Evolutionary conservation across 1,140 invertebrate species (phyloP).

Genomic region (Atta colombica): DNA sequence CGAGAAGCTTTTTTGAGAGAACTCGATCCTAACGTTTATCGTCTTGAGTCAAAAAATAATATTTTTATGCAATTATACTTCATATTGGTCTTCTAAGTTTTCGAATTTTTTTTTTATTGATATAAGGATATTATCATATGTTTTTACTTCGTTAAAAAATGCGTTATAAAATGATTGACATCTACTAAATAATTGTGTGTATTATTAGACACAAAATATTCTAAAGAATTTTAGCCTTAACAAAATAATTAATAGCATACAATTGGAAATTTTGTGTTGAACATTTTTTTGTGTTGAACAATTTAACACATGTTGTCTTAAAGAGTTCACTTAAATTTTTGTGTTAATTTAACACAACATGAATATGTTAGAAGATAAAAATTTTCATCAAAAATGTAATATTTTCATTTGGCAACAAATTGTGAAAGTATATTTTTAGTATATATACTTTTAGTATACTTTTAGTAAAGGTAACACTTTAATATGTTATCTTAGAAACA

Average conservation of each 20-base stretch:
- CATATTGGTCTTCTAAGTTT: neutral
- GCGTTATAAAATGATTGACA: neutral
- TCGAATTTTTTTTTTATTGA: neutral
- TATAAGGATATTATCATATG: neutral
- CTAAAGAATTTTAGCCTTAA: neutral
- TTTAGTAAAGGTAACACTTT: too few species aligned
- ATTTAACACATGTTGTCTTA: too few species aligned
- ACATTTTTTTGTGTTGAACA: too few species aligned
- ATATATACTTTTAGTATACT: too few species aligned
- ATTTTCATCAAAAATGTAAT: too few species aligned
- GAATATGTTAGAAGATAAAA: too few species aligned
- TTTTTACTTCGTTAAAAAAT: slow-evolving; percentile 1
- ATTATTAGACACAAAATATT: neutral
- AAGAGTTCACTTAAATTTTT: too few species aligned
- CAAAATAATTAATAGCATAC: neutral
- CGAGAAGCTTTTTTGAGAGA: slow-evolving; percentile 39
- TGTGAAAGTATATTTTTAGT: too few species aligned
- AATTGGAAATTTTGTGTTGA: too few species aligned
- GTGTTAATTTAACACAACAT: too few species aligned
- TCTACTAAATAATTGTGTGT: neutral
- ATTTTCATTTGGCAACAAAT: too few species aligned
- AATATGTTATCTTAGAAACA: too few species aligned
- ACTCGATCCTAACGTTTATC: slow-evolving; percentile 31
- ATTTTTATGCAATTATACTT: neutral
- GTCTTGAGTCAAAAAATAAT: neutral